A percentile compares a stretch with the other conserved stretches of the same genome.
Conservation (phyloP, 2,797 vertebrate species). For the Phaenicophaeus curvirostris region DNA sequence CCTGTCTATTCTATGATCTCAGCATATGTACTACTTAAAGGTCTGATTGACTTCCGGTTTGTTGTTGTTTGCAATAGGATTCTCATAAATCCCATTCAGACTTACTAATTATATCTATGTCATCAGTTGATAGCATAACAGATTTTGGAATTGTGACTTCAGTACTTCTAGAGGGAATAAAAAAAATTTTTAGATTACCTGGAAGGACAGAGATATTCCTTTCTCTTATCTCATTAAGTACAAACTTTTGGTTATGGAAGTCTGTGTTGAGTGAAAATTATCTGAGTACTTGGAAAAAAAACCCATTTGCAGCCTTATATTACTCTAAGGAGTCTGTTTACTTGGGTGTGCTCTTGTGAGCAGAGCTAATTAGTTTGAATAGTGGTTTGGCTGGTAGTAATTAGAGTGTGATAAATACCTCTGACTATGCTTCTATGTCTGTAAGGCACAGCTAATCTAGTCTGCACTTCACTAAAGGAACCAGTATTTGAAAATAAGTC, state of each 20-base stretch:
- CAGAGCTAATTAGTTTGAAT: constrained; percentile 1
- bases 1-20: background rate
- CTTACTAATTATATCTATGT: background rate
- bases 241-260: background rate
- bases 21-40: background rate
- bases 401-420: constrained; percentile 18
- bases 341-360: background rate
- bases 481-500: constrained; percentile 11
- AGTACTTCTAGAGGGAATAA: background rate
- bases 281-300: background rate
- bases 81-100: background rate
- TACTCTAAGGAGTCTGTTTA: background rate
- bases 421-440: background rate
- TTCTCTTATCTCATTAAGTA: background rate
- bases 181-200: background rate
- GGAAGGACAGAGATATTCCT: background rate
- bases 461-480: background rate
- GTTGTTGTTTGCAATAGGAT: background rate
- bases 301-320: background rate
- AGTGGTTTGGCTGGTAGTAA: background rate
- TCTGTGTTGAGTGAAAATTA: background rate
- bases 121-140: background rate
- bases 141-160: background rate
- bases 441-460: constrained; percentile 9
- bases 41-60: background rate